Conservation (phyloP, 1,140 invertebrate genomes). For the Pomacea maculata region DNA sequence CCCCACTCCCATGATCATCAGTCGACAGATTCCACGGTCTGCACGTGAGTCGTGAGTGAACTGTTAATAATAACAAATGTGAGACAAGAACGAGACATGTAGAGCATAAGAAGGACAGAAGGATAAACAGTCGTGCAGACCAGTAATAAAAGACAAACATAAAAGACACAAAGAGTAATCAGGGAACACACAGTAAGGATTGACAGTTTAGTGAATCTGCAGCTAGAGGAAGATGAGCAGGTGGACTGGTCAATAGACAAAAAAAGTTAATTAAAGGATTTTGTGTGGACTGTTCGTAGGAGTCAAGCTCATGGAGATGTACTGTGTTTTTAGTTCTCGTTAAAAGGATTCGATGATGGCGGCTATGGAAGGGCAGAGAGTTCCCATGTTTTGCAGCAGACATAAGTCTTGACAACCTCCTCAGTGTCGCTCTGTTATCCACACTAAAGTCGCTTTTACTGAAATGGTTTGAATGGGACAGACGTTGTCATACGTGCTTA, state of each 20-base stretch:
- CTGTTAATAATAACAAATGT: background rate
- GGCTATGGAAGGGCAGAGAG: too few relatives aligned
- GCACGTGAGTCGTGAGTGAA: background rate
- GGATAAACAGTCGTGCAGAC: background rate
- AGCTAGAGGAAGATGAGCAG: background rate
- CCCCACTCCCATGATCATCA: background rate
- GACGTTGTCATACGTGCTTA: too few relatives aligned
- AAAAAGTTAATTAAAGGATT: background rate
- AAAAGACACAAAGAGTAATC: background rate
- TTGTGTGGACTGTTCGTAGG: too few relatives aligned
- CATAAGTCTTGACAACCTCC: too few relatives aligned
- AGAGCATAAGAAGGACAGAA: background rate
- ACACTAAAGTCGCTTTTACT: too few relatives aligned
- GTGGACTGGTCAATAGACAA: background rate
- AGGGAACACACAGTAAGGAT: background rate
- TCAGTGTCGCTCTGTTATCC: too few relatives aligned
- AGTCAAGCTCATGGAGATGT: too few relatives aligned
- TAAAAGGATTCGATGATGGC: too few relatives aligned
- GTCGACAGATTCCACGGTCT: too few relatives aligned
- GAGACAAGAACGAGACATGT: background rate
- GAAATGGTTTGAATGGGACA: too few relatives aligned
- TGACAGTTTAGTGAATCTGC: background rate
- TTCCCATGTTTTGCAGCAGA: too few relatives aligned
- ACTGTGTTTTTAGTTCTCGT: too few relatives aligned
- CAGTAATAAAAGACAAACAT: background rate